Evolutionary conservation across 2,888 invertebrate genomes (phyloP), one percentile per base, ranked within the genome.

Genomic region (Rambutsinella grinnellia): DNA sequence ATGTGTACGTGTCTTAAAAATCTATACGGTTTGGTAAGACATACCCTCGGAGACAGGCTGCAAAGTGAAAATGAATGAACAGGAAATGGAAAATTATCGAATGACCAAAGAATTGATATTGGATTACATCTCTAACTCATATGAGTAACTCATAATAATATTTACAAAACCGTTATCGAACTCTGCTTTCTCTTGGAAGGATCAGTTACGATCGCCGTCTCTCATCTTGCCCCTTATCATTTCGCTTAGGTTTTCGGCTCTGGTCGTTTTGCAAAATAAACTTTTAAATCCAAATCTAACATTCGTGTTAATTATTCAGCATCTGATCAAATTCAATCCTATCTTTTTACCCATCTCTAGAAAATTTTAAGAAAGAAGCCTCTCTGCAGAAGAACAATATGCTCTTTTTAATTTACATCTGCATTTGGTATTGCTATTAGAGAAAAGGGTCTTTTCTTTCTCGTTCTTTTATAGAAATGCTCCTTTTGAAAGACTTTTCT

Each of bases 21-120:
- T 36, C n/a, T n/a, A n/a, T n/a, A n/a, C n/a, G n/a, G n/a, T n/a
- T n/a, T n/a, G n/a, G n/a, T n/a, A n/a, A n/a, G n/a, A n/a, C n/a
- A n/a, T n/a, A n/a, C n/a, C n/a, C n/a, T n/a, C n/a, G n/a, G n/a
- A n/a, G n/a, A n/a, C n/a, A n/a, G n/a, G n/a, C n/a, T n/a, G n/a
- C n/a, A n/a, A n/a, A n/a, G n/a, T n/a, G n/a, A n/a, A n/a, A n/a
- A n/a, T n/a, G n/a, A 79, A 76, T 76, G 69, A 74, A 79, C 79
- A 79, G 79, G 79, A 79, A 77, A 75, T 80, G 76, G 80, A 60
- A 77, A 62, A 80, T 80, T 80, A 80, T 76, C 53, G 46, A 23
- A 21, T 8, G 56, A 56, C 17, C 15, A 56, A 24, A 56, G 17
- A 19, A 51, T 19, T 5, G 17, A 17, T 21, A 8, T 5, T 5